Evolutionary conservation across 2,888 invertebrate species (phyloP), one percentile per base, ranked within the genome.

Genomic region (Pandemis corylana): DNA sequence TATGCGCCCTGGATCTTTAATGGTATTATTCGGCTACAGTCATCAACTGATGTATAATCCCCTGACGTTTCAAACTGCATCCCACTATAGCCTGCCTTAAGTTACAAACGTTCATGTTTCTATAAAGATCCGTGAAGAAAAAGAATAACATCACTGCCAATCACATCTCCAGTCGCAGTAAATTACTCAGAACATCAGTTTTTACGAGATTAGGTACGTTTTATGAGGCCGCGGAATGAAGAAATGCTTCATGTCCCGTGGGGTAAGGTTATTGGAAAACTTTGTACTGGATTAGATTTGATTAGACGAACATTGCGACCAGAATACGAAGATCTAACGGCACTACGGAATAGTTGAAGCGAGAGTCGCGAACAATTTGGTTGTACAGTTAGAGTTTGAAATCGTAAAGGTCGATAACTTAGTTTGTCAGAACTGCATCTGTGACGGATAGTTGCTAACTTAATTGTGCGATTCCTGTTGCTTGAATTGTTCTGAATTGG

Each of bases 191-290:
- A 42, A 20, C 72, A 73, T 71, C 76, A 59, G 71, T 67, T 75
- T 75, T 75, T 74, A 73, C 64, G 71, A 72, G 64, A 76, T 75
- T 76, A 64, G 65, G 61, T 75, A 72, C 66, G 68, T 71, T 77
- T 77, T 77, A 77, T 53, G 77, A 72, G 72, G 62, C 64, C 59
- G 56, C 66, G 15, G 62, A 71, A 76, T 72, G 75, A 69, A 69
- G 77, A 59, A 76, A 77, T 77, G 77, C 76, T 28, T 73, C 51
- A 73, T 68, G 66, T 68, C 64, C 82, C 71, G 83, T 84, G 80
- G 89, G 92, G 92, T 89, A 82, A 78, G 86, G 86, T 91, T 93
- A 94, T 94, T 94, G 92, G 90, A 89, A 94, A 94, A 94, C 93
- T 94, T 94, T 94, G 93, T 93, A 93, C 93, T 88, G 85, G 88